Conservation (phyloP, 1,140 invertebrate genomes). For the Calycopis cecrops region DNA sequence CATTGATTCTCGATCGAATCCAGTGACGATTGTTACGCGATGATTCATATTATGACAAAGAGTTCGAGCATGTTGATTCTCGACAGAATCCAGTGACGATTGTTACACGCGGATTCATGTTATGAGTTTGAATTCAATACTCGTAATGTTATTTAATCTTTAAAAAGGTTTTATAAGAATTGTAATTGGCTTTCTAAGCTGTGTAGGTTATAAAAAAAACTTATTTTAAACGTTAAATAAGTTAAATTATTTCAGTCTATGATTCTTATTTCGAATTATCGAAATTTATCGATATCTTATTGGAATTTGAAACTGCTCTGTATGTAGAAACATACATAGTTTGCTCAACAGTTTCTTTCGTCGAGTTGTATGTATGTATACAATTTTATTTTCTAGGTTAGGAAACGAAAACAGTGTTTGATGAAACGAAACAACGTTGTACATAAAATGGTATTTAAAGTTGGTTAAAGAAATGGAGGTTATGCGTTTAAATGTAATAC, state of each 20-base stretch:
- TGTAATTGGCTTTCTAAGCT: slow-evolving; percentile 1
- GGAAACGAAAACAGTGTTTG: background rate
- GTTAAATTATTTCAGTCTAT: too few relatives aligned
- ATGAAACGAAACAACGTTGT: slow-evolving; percentile 2
- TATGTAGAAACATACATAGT: slow-evolving; percentile 5
- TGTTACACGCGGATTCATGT: too few relatives aligned
- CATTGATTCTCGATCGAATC: too few relatives aligned
- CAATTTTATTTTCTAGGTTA: slow-evolving; percentile 4
- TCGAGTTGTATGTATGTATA: slow-evolving; percentile 2
- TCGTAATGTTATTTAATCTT: slow-evolving; percentile 9
- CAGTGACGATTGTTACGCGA: too few relatives aligned
- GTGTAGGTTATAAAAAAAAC: slow-evolving; percentile 8
- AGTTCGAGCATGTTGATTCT: too few relatives aligned
- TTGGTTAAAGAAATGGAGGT: background rate
- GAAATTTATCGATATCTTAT: background rate
- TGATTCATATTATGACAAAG: too few relatives aligned
- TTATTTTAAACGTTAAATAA: slow-evolving; percentile 4
- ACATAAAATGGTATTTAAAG: background rate
- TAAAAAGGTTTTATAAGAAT: slow-evolving; percentile 10
- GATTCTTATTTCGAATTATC: too few relatives aligned
- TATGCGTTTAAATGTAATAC: background rate
- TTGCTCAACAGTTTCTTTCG: background rate
- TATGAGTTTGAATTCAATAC: background rate
- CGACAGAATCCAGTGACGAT: too few relatives aligned
- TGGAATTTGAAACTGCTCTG: background rate